Percentiles rank a stretch among this genome's conserved stretches.
phyloP scores from a whole-genome alignment of 53 echinoderm and acorn worm genomes.

The Temnopleurus reevesii region DNA sequence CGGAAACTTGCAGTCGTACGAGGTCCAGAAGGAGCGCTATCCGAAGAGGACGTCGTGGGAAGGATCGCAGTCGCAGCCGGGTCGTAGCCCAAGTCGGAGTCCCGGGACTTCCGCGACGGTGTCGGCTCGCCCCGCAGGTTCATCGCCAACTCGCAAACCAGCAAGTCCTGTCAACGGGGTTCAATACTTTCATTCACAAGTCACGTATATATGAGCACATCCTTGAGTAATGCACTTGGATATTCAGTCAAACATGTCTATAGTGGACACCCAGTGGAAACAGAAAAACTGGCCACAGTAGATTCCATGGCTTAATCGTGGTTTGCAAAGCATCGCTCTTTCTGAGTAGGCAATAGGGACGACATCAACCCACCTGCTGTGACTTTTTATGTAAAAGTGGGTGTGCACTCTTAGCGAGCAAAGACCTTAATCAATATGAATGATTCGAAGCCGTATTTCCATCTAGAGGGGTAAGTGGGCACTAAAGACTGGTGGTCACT shows the following conservation, averaged over 20 bases:
- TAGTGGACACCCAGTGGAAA: too few relatives aligned
- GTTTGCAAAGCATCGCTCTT: too few relatives aligned
- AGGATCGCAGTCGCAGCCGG: slow-evolving; percentile 30
- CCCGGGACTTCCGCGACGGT: slow-evolving; percentile 29
- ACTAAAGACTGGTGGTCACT: too few relatives aligned
- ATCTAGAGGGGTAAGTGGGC: too few relatives aligned
- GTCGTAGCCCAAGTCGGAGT: slow-evolving; percentile 38
- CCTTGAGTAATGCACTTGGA: too few relatives aligned
- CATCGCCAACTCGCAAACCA: slow-evolving; percentile 55
- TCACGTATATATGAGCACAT: slow-evolving; percentile 66
- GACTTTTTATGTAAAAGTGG: not conserved
- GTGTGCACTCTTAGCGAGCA: too few relatives aligned
- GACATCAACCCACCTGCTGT: not conserved
- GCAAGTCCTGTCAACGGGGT: slow-evolving; percentile 78
- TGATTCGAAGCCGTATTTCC: too few relatives aligned
- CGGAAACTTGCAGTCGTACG: slow-evolving; percentile 18
- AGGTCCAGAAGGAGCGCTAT: not conserved
- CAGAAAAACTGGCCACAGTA: too few relatives aligned
- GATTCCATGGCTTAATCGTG: too few relatives aligned
- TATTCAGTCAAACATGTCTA: too few relatives aligned
- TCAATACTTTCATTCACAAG: slow-evolving; percentile 72
- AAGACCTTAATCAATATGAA: too few relatives aligned
- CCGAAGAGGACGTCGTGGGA: slow-evolving; percentile 52
- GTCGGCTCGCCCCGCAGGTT: slow-evolving; percentile 56
- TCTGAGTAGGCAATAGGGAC: too few relatives aligned